These are phyloP conservation scores for Pituophis catenifer DNA, from an alignment of 2,113 vertebrate genomes.

Conservation along the genomic window DNA sequence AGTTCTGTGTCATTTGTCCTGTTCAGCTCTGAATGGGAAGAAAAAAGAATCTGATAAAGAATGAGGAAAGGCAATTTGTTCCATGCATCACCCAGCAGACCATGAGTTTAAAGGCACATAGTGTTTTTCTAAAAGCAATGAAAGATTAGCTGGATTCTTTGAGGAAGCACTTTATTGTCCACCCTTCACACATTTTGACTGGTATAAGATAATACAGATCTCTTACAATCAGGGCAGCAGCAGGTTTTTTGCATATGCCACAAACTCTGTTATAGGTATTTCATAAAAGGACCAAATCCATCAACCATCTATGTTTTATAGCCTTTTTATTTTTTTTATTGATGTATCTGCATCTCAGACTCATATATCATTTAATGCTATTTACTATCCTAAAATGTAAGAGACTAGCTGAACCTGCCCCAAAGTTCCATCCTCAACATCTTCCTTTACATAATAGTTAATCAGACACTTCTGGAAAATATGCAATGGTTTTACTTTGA, in stretches of 20 bases:
- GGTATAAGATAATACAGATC: background rate
- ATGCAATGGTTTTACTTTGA: background rate
- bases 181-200: background rate
- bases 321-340: background rate
- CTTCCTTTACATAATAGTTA: background rate
- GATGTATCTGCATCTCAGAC: too few species aligned
- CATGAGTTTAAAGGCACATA: background rate
- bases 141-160: background rate
- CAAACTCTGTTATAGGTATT: background rate
- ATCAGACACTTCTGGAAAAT: background rate
- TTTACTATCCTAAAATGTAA: background rate
- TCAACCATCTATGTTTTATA: background rate
- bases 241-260: background rate
- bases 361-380: background rate
- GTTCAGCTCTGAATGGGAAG: background rate
- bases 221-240: background rate
- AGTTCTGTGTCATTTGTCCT: background rate
- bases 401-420: background rate
- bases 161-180: background rate
- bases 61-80: background rate
- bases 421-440: background rate
- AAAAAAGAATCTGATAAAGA: background rate
- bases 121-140: background rate
- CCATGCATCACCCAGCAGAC: background rate
- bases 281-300: background rate